Evolutionary conservation across 2,797 vertebrate species (phyloP), one percentile per base, ranked within the genome.

Genomic region (Pagetopsis macropterus): DNA sequence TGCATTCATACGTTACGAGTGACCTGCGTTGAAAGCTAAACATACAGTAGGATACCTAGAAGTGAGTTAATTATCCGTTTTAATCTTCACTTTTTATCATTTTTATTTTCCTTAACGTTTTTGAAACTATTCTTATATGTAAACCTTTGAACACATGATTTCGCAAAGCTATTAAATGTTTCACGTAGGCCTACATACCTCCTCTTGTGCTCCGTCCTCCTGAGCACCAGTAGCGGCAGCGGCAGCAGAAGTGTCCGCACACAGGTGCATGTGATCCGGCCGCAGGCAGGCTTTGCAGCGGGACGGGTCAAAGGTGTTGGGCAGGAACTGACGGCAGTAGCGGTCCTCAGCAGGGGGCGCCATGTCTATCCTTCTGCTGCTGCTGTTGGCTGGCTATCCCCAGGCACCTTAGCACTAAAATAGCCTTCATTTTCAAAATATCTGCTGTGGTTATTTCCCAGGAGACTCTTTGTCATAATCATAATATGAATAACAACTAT

Each of bases 301-400:
- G 43, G 88, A 87, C 1, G 86, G 84, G 86, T 94, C 91, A 81
- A 92, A 92, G 79, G 87, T 69, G 88, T 93, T 92, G 72, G 90
- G 79, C 67, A 79, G 88, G 78, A 92, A 94, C 69, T 58, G 65
- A 10, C 4, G 23, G 75, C 92, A 92, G 76, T 92, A 92, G 57
- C 17, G 65, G 78, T 92, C 86, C 51, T 82, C 86, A 81, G 70
- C 79, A 62, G 85, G 84, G 31, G 82, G 76, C 8, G 75, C 70
- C 87, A 88, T 89, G 55, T 56, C 8, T 15, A 61, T 68, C 62
- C 68, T 63, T 74, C 52, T 43, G 7, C 55, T 43, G 7, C 55
- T 27, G 44, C 64, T 48, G 41, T 72, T 31, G 19, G 41, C 17
- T 41, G 21, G 23, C 7, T 59, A 45, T 61, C 65, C 31, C 60